Evolutionary conservation across 2,113 vertebrate species (phyloP).

Genomic region (Neodon shergylaensis): DNA sequence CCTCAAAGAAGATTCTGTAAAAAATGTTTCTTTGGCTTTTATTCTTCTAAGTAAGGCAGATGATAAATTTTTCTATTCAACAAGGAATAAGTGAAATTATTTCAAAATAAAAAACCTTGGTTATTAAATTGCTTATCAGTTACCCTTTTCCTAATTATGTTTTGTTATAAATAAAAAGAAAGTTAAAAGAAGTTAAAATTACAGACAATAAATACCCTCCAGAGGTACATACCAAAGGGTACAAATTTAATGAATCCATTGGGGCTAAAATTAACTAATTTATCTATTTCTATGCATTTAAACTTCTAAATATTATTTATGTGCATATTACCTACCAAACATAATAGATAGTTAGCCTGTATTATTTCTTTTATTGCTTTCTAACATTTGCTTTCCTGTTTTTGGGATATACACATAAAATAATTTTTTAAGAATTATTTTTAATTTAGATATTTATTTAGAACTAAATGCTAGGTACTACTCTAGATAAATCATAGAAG

Average conservation of each 20-base stretch:
- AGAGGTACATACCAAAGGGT: constrained; percentile 30
- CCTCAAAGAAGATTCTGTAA: background rate
- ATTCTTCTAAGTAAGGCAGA: constrained; percentile 35
- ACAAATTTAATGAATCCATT: constrained; percentile 14
- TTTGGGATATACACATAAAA: background rate
- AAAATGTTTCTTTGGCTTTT: constrained; percentile 22
- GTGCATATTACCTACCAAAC: constrained; percentile 25
- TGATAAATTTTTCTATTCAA: constrained; percentile 48
- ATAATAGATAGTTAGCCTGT: constrained; percentile 13
- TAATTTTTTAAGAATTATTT: no score
- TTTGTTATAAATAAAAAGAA: constrained; percentile 51
- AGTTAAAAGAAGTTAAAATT: background rate
- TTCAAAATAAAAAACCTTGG: constrained; percentile 44
- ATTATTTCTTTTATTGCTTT: constrained; percentile 17
- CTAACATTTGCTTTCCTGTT: background rate
- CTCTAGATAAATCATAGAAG: background rate
- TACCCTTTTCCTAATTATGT: constrained; percentile 37
- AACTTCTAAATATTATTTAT: constrained; percentile 8
- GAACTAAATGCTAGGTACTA: background rate
- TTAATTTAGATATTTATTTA: constrained; percentile 8
- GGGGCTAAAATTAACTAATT: background rate
- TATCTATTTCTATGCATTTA: constrained; percentile 35
- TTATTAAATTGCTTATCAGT: constrained; percentile 29
- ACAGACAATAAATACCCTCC: background rate
- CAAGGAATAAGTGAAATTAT: background rate